Base-by-base conservation (phyloP, 2,797 vertebrate species). In the Geotrypetes seraphini region DNA sequence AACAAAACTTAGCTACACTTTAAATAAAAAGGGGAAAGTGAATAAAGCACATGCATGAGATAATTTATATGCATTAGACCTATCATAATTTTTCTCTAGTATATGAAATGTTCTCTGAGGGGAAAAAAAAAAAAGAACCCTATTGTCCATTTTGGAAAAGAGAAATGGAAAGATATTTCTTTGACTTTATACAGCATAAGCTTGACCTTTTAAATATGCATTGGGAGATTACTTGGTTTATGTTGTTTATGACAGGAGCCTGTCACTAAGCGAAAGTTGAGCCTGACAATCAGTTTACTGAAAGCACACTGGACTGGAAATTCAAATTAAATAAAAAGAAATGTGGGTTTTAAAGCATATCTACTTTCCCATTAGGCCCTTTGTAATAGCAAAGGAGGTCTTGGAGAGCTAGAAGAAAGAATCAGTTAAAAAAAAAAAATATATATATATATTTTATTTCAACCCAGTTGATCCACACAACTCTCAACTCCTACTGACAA, bases 161-260 rank as follows among this genome's bases (percentile, higher is more conserved):
- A 4, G 42, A 22, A 41, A 17, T 10, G 2, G 8, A 39, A 41
- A 47, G 4, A 7, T 7, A 40, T 15, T 50, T 19, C 34, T 4
- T 14, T 34, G 5, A 4, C 25, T 39, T 25, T 28, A 2, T 21
- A 7, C 16, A 22, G 6, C 20, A 41, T 16, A 33, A n/a, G 2
- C 6, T 15, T 52, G 29, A 60, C 11, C 31, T 57, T 43, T 33
- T 30, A 39, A 48, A 50, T 43, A 31, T 19, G 5, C 34, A 43
- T 30, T n/a, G 8, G 39, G 32, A 49, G 28, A 47, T 36, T 40
- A 23, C 37, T 12, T 40, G 26, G 7, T 15, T 17, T 31, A 8
- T 37, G 3, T 5, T 48, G 10, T 17, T 38, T 39, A 32, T 43
- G 21, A 25, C 25, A 42, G 28, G 25, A 22, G 5, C 31, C 16